Base-by-base conservation (phyloP, 2,888 invertebrate genomes). In the Oscheius sp. region DNA sequence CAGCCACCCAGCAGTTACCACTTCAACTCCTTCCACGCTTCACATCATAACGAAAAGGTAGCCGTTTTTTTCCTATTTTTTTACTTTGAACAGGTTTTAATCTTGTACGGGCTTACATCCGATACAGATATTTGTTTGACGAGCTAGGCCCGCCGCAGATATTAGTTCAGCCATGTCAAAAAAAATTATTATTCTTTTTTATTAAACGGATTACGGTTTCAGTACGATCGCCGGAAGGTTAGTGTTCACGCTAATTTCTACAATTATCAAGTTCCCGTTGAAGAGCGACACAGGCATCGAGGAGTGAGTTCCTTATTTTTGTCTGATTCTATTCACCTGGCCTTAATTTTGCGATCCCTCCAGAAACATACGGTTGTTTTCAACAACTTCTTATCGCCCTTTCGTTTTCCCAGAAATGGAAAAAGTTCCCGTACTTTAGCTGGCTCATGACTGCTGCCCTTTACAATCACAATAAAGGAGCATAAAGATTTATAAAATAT, bases 241-340 rank as follows among this genome's bases (percentile, higher is more conserved):
- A 69, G 69, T 25, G 69, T 69, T n/a, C 69, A 69, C 9, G 69
- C 55, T 16, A 56, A 69, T 23, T 69, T 69, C 56, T 69, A 69
- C 41, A 53, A 69, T 29, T 69, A 69, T 23, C 9, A 35, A 7
- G 43, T 53, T 13, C 69, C 69, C 3, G 53, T 41, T 16, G 69
- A 69, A 23, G 35, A 69, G n/a, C 21, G 66, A 9, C 66, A 25
- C 9, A 46, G 27, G 52, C 43, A 2, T 23, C 27, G 56, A 29
- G 52, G 29, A 12, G 66, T 66, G 21, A 66, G 66, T 55, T 18
- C 21, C 21, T 6, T 21, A 13, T 49, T 49, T 7, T 49, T 13
- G 2, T 49, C 21, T 49, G 13, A 13, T 49, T 49, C 21, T 9
- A 35, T 35, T 35, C 35, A 35, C 35, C 35, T 35, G 35, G 35